phyloP scores from a whole-genome alignment of 2,888 invertebrate genomes.

The Arrhopalites spinosus region DNA sequence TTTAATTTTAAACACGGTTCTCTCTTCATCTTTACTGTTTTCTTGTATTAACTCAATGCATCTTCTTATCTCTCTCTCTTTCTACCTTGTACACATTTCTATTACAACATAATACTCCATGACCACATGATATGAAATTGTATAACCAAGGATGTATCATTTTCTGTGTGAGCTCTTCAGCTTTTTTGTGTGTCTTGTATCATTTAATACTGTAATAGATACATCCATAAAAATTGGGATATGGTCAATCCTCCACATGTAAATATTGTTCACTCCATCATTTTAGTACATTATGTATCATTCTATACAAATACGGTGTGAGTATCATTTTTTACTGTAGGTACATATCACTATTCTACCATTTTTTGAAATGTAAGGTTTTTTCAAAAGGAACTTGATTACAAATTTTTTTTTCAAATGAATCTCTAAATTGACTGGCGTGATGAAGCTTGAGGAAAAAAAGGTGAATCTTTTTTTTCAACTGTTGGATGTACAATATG shows the following conservation, averaged over 20 bases:
- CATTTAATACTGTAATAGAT: neutral
- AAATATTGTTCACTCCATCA: no score
- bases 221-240: no score
- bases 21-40: neutral
- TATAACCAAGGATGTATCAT: no score
- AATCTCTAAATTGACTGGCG: conserved; percentile 41
- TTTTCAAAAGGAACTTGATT: conserved; percentile 43
- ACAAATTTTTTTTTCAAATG: conserved; percentile 42
- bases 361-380: conserved; percentile 28
- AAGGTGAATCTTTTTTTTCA: conserved; percentile 15
- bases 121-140: neutral
- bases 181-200: no score
- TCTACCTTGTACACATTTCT: neutral
- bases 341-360: neutral
- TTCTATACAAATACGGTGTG: neutral
- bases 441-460: conserved; percentile 40
- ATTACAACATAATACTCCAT: neutral
- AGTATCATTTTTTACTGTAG: no score
- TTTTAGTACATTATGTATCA: no score
- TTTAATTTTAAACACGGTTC: conserved; percentile 13
- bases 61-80: neutral
- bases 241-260: neutral
- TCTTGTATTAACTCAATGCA: conserved; percentile 8
- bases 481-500: neutral
- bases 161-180: no score